phyloP scores from a whole-genome alignment of 2,888 invertebrate species.

The Brachypalpus laphriformis region DNA sequence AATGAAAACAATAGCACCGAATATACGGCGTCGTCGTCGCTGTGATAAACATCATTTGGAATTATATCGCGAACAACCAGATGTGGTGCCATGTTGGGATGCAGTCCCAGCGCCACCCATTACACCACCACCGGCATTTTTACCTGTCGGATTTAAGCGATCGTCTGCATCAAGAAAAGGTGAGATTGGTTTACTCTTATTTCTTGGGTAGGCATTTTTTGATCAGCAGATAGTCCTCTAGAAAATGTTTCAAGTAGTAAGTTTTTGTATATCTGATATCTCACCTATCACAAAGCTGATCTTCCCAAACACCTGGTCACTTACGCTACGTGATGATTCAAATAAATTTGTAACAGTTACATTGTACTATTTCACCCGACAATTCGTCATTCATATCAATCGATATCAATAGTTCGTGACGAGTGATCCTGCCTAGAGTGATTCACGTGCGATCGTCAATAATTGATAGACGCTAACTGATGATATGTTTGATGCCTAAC shows the following conservation, averaged over 20 bases:
- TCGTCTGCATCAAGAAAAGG: slow-evolving; percentile 79
- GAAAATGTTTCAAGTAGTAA: too few relatives aligned
- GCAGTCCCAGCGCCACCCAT: slow-evolving; percentile 85
- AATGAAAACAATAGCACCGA: slow-evolving; percentile 87
- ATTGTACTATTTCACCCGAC: too few relatives aligned
- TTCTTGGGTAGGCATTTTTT: not conserved
- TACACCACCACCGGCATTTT: slow-evolving; percentile 87
- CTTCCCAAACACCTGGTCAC: too few relatives aligned
- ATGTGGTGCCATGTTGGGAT: slow-evolving; percentile 85
- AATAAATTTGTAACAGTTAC: too few relatives aligned
- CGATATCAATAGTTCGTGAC: too few relatives aligned
- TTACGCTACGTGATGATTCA: too few relatives aligned
- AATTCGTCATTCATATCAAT: too few relatives aligned
- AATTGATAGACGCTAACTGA: too few relatives aligned
- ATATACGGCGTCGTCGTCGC: slow-evolving; percentile 85
- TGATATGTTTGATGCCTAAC: too few relatives aligned
- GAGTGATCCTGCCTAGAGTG: too few relatives aligned
- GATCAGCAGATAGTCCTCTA: too few relatives aligned
- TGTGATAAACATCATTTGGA: slow-evolving; percentile 86
- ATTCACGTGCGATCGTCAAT: too few relatives aligned
- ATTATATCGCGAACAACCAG: slow-evolving; percentile 81
- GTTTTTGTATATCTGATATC: not conserved
- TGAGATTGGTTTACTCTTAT: slow-evolving; percentile 41
- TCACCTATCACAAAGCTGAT: not conserved
- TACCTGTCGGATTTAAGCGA: slow-evolving; percentile 85